Percentiles rank a stretch among this genome's conserved stretches.
These are phyloP conservation scores for Liopterus haemorrhoidalis DNA, from an alignment of 2,888 invertebrate species.

Conservation along the genomic window DNA sequence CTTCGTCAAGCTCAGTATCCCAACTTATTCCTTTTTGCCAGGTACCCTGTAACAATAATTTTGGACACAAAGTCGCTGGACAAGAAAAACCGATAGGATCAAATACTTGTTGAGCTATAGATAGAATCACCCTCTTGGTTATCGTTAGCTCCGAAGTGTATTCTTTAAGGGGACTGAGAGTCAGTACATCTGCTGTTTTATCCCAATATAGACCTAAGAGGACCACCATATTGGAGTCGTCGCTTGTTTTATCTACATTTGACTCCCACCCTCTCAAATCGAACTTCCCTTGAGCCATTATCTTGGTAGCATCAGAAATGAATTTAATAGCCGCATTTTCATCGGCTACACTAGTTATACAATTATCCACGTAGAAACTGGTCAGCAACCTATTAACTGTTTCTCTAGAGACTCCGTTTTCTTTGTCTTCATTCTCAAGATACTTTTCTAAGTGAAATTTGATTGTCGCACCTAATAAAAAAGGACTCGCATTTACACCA, in stretches of 20 bases:
- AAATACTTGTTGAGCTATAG: conserved; percentile 26
- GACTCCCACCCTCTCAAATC: conserved; percentile 1
- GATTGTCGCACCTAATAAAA: conserved; percentile 26
- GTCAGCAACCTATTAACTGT: conserved; percentile 19
- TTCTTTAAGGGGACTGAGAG: not conserved
- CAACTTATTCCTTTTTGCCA: conserved; percentile 22
- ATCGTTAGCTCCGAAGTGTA: not conserved
- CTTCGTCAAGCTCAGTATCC: conserved; percentile 12
- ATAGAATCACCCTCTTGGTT: conserved; percentile 9
- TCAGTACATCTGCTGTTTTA: no score
- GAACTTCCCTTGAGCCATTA: conserved; percentile 1
- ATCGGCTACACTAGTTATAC: conserved; percentile 1
- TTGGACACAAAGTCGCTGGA: conserved; percentile 26
- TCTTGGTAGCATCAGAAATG: not conserved
- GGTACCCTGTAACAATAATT: conserved; percentile 29
- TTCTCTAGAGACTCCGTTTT: not conserved
- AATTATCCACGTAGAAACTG: conserved; percentile 24
- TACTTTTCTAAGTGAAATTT: conserved; percentile 13
- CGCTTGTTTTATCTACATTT: conserved; percentile 14
- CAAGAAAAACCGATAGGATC: conserved; percentile 32
- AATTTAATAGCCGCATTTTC: not conserved
- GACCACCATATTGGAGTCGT: no score
- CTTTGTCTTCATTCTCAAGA: not conserved
- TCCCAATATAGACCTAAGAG: no score
- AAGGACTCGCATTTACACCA: conserved; percentile 27